Percentiles rank a stretch among this genome's conserved stretches.
phyloP scores from a whole-genome alignment of 2,113 vertebrate species.

The Microcebus lehilahytsara region DNA sequence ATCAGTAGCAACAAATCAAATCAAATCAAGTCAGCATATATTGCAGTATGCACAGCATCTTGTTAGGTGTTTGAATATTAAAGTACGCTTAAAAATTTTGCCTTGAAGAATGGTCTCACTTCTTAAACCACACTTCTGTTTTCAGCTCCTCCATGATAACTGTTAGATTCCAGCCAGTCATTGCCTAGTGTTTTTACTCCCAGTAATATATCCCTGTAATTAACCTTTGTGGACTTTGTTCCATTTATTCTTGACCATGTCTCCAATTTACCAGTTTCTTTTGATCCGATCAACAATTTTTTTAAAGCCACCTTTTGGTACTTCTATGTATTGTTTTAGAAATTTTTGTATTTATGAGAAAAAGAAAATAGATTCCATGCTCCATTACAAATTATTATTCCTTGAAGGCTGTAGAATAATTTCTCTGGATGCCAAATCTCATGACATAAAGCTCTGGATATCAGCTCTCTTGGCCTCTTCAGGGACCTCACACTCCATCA shows the following conservation, averaged over 20 bases:
- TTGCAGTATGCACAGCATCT: background rate
- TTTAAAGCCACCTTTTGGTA: slow-evolving; percentile 34
- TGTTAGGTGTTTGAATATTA: background rate
- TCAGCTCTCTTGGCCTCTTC: background rate
- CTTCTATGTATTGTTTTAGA: slow-evolving; percentile 25
- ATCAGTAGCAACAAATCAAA: background rate
- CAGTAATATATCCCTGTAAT: background rate
- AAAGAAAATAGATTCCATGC: background rate
- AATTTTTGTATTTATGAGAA: background rate
- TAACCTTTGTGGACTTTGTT: background rate
- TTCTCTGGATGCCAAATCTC: background rate
- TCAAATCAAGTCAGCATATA: slow-evolving; percentile 31
- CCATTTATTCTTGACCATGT: slow-evolving; percentile 2
- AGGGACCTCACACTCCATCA: background rate
- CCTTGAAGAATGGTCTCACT: background rate
- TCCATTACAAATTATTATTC: background rate
- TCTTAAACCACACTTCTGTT: background rate
- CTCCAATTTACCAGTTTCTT: slow-evolving; percentile 27
- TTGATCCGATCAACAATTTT: slow-evolving; percentile 13
- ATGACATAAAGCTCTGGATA: slow-evolving; percentile 15
- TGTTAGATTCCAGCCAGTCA: background rate
- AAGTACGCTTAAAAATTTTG: background rate
- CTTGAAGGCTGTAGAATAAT: slow-evolving; percentile 30
- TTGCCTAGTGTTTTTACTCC: background rate
- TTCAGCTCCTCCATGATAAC: background rate